Conservation (phyloP, 92 coral and sea anemone species). For the Micromussa lordhowensis region DNA sequence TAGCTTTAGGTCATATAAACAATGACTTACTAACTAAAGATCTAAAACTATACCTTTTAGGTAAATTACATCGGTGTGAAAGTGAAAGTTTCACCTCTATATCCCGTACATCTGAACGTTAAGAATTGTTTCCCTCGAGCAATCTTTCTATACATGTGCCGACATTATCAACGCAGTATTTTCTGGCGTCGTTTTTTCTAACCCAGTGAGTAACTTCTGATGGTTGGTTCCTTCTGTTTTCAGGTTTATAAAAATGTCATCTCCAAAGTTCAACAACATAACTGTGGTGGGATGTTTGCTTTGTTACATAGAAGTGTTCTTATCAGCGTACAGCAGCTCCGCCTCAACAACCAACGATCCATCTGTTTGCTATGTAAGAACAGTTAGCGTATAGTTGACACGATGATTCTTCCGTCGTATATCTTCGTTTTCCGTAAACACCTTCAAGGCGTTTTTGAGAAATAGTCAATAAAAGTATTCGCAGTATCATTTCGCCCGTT, state of each 20-base stretch:
- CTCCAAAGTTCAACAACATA: constrained; percentile 88
- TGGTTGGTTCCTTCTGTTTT: neutral
- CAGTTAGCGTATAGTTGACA: neutral
- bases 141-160: neutral
- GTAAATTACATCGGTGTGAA: too few species aligned
- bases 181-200: neutral
- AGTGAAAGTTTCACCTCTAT: too few species aligned
- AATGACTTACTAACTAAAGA: too few species aligned
- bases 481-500: too few species aligned
- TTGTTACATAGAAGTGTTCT: constrained; percentile 74
- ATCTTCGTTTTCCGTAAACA: neutral
- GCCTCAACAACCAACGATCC: constrained; percentile 21
- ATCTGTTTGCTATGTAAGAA: constrained; percentile 62
- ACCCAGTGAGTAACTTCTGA: neutral
- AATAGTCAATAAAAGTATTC: too few species aligned
- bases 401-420: neutral
- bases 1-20: too few species aligned
- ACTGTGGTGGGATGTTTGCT: constrained; percentile 81
- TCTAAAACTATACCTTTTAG: too few species aligned
- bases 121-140: too few species aligned
- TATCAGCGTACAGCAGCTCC: constrained; percentile 68
- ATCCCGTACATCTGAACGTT: too few species aligned
- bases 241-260: constrained; percentile 87
- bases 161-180: neutral
- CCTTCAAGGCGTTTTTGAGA: neutral